These are phyloP conservation scores for Chromis chromis DNA, from an alignment of 2,797 vertebrate species.

Conservation along the genomic window DNA sequence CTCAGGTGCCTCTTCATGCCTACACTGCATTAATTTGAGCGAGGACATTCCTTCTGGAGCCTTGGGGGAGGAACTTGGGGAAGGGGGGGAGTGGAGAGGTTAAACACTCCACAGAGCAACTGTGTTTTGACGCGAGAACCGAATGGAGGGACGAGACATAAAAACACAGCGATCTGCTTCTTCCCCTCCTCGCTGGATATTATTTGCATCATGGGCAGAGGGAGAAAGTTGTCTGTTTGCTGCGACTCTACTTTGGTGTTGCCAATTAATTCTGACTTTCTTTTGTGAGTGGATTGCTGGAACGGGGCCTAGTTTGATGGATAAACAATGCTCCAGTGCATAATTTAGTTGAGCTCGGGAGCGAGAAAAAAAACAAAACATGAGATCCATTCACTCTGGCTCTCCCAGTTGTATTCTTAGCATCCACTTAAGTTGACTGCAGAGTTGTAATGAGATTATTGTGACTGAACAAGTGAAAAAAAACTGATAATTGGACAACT, in stretches of 20 bases:
- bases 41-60: conserved; percentile 68
- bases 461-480: conserved; percentile 48
- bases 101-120: conserved; percentile 79
- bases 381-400: conserved; percentile 63
- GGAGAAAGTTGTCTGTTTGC: conserved; percentile 68
- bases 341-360: conserved; percentile 75
- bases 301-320: conserved; percentile 79
- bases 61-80: conserved; percentile 61
- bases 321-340: conserved; percentile 81
- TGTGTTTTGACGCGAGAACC: conserved; percentile 72
- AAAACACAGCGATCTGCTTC: conserved; percentile 60
- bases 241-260: conserved; percentile 70
- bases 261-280: conserved; percentile 82
- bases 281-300: conserved; percentile 76
- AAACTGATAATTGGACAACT: conserved; percentile 54
- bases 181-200: conserved; percentile 28
- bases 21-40: conserved; percentile 73
- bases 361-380: conserved; percentile 37
- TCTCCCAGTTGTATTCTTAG: conserved; percentile 68
- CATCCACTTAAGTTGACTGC: conserved; percentile 64
- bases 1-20: conserved; percentile 55
- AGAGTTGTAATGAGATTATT: conserved; percentile 62
- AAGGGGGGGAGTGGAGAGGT: conserved; percentile 75
- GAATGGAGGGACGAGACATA: conserved; percentile 58
- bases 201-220: conserved; percentile 67